Evolutionary conservation across 2,113 vertebrate genomes (phyloP).

Genomic region (Opisthocomus hoazin): DNA sequence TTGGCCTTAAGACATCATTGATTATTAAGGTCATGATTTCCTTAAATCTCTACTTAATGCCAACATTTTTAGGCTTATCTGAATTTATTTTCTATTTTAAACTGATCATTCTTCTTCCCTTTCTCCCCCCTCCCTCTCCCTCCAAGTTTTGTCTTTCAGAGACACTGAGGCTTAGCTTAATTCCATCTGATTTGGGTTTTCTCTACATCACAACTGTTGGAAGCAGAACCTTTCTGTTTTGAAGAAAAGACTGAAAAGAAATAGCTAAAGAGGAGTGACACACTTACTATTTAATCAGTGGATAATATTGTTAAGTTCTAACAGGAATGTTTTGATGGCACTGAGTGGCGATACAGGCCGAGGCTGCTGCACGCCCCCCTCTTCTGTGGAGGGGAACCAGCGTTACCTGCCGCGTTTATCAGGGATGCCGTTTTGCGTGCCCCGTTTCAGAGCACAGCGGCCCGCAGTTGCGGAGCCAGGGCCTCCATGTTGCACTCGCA

Average conservation of each 20-base stretch:
- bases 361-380: neutral
- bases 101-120: neutral
- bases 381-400: neutral
- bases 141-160: neutral
- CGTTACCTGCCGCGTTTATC: accelerated
- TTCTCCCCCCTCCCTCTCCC: accelerated
- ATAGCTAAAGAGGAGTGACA: neutral
- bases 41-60: neutral
- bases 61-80: neutral
- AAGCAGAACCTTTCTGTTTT: neutral
- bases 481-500: neutral
- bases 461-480: accelerated
- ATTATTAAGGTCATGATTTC: neutral
- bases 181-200: neutral
- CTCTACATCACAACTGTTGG: neutral
- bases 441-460: accelerated
- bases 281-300: neutral
- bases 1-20: neutral
- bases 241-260: neutral
- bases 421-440: neutral
- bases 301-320: neutral
- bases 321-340: neutral
- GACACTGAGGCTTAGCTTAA: neutral
- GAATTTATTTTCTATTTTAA: neutral
- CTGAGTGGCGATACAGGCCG: neutral